Evolutionary conservation across 2,888 invertebrate genomes (phyloP), one percentile per base, ranked within the genome.

Genomic region (Gymnocheta viridis): DNA sequence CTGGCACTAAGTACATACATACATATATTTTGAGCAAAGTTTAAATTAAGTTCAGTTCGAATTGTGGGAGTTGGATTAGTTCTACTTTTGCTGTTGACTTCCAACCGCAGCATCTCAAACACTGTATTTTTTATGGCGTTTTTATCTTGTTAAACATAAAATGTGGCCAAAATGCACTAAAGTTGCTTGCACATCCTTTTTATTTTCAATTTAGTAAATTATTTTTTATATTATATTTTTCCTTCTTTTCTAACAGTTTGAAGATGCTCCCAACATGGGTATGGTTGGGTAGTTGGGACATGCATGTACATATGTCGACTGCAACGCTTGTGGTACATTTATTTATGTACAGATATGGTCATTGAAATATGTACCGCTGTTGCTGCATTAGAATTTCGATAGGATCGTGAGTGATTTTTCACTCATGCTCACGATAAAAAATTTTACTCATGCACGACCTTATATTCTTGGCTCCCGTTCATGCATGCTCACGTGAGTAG

Each of bases 11-110:
- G 12, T 64, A n/a, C n/a, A n/a, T n/a, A n/a, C n/a, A n/a, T n/a
- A n/a, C n/a, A n/a, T n/a, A 66, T 64, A 49, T 66, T 79, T 72
- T 49, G 27, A 66, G 38, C 38, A 56, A 80, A 80, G 64, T 67
- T 80, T 73, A 67, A 80, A 80, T 73, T 73, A 49, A 80, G 73
- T 66, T 80, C 70, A 54, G 29, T 70, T 44, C 19, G 44, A n/a
- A 22, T 27, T 44, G 66, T 77, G 47, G 44, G 44, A 51, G 78
- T 60, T 35, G 12, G 17, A 14, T 35, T 38, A 24, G 12, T 66
- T 41, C n/a, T 19, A 17, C 10, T 17, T 17, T 54, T 19, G 41
- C 29, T 51, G 70, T 72, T 77, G 41, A 24, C 22, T 58, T 72
- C 4, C 10, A 67, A 56, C 72, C 82, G 47, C 82, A 78, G 1